Evolutionary conservation across 2,888 invertebrate genomes (phyloP), one percentile per base, ranked within the genome.

Genomic region (Synergus gifuensis): DNA sequence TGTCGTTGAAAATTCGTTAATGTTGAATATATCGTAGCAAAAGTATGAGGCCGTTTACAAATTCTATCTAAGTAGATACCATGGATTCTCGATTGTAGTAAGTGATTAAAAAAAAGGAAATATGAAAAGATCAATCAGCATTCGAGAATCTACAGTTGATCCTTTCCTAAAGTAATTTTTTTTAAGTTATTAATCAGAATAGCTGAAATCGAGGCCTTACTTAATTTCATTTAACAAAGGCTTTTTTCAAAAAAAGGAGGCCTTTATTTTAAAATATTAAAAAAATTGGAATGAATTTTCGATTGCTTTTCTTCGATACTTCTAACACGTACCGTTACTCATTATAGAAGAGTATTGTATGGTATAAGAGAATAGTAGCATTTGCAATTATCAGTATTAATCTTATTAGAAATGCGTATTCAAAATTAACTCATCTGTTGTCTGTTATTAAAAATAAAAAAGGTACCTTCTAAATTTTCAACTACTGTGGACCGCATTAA

Each of bases 401-500:
- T 78, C 54, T 82, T 81, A 79, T 78, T 83, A 83, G 49, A 80
- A 80, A 81, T 80, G 82, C 82, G 79, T 87, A 86, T 84, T 84
- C 84, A 87, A 89, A 89, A 89, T 88, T 84, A 88, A 89, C 81
- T 85, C 83, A 83, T 87, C 84, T 82, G 78, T 82, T 81, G 78
- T 83, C 78, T 82, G 84, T 84, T 89, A 88, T 87, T 87, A 89
- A 89, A 89, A 90, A 89, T 88, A 89, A 89, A 87, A 87, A 85
- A 83, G 83, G 83, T 83, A 87, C 88, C 82, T 89, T 84, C 85
- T 87, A 87, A 79, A 83, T 87, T 88, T 88, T 86, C 87, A 88
- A 90, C 90, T 90, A 91, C 89, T 88, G 88, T 90, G 89, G 90
- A 91, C 89, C 91, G 84, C 88, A 84, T 88, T 7, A 79, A 80